phyloP scores from a whole-genome alignment of 2,113 vertebrate genomes.

The Acanthisitta chloris region DNA sequence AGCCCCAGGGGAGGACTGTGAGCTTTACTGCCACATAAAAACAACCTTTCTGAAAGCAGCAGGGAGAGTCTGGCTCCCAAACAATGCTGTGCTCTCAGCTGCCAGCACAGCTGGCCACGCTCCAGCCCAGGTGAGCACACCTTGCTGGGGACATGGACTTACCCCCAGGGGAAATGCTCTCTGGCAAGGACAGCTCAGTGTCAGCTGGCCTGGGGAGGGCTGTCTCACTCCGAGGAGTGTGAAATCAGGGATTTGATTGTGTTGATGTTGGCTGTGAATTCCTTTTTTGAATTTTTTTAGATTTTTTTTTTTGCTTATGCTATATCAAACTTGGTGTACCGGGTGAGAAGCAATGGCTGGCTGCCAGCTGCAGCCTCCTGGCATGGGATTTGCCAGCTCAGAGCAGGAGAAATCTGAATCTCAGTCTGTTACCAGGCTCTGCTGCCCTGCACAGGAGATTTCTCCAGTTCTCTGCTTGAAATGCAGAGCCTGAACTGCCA shows the following conservation, averaged over 20 bases:
- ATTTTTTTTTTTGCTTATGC: neutral
- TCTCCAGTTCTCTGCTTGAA: neutral
- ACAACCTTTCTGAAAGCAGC: neutral
- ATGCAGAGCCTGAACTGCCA: neutral
- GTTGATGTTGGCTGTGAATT: neutral
- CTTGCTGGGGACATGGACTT: neutral
- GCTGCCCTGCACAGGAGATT: fast-evolving
- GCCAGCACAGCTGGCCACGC: neutral
- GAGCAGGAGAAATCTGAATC: neutral
- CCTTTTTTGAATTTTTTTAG: neutral
- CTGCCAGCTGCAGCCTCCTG: neutral
- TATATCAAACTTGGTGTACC: neutral
- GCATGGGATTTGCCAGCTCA: neutral
- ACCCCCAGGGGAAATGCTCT: fast-evolving
- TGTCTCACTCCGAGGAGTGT: neutral
- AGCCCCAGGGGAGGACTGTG: neutral
- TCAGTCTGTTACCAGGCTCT: neutral
- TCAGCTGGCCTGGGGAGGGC: neutral
- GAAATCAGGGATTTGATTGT: neutral
- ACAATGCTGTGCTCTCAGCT: neutral
- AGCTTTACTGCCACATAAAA: neutral
- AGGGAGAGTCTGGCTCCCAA: neutral
- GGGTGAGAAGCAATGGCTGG: fast-evolving
- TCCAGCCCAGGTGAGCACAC: neutral
- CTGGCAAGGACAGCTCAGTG: neutral